phyloP scores from a whole-genome alignment of 2,888 invertebrate genomes.

The Dorcus hopei region DNA sequence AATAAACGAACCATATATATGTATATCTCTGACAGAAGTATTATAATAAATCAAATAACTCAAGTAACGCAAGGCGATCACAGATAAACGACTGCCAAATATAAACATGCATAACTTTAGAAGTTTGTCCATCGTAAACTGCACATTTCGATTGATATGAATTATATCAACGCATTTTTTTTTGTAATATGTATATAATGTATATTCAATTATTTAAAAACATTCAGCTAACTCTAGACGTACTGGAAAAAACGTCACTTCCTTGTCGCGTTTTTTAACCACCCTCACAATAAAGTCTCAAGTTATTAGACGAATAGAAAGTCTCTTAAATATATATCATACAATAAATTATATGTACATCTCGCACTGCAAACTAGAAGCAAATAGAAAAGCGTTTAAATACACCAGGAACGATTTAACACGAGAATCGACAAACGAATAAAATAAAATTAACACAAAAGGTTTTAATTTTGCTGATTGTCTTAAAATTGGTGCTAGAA shows the following conservation, averaged over 20 bases:
- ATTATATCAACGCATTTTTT: constrained; percentile 49
- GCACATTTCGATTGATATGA: constrained; percentile 52
- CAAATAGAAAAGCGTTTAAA: no score
- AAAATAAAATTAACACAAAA: no score
- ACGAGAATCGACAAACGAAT: no score
- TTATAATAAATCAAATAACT: constrained; percentile 30
- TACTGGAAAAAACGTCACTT: constrained; percentile 36
- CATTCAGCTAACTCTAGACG: constrained; percentile 49
- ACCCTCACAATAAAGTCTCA: no score
- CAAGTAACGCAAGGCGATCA: constrained; percentile 48
- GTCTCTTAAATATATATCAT: no score
- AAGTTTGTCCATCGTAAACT: constrained; percentile 46
- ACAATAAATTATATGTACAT: no score
- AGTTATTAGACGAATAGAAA: no score
- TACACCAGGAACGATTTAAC: no score
- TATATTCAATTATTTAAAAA: constrained; percentile 52
- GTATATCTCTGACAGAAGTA: constrained; percentile 33
- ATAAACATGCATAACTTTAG: constrained; percentile 48
- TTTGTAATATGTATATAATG: constrained; percentile 47
- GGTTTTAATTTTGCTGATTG: no score
- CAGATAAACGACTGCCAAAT: constrained; percentile 51
- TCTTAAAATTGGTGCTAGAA: no score
- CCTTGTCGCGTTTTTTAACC: background rate
- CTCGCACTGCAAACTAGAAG: no score
- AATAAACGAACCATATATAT: constrained; percentile 30